Evolutionary conservation across 2,888 invertebrate species (phyloP).

Genomic region (Plagodis dolabraria): DNA sequence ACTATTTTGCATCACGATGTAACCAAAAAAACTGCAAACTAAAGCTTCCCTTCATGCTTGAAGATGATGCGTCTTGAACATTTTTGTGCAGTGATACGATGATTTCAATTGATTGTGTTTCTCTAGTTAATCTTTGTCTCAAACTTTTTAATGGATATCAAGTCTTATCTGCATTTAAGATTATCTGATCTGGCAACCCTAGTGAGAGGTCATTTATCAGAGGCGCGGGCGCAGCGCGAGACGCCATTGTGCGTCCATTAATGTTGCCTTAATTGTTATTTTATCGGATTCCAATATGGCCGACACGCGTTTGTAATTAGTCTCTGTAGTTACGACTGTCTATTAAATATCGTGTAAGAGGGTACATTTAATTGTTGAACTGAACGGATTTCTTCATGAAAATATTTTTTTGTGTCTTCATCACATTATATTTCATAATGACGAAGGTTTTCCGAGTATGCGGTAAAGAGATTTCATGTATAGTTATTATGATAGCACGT

Average conservation of each 20-base stretch:
- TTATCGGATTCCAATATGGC: constrained; percentile 79
- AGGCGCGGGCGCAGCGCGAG: constrained; percentile 65
- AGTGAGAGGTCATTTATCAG: constrained; percentile 77
- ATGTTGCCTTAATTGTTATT: constrained; percentile 81
- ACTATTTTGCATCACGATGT: too few species aligned
- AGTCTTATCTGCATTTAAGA: not conserved
- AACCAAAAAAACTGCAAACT: too few species aligned
- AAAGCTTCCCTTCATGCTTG: too few species aligned
- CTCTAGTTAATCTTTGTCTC: too few species aligned
- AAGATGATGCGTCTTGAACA: too few species aligned
- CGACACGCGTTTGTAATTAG: constrained; percentile 72
- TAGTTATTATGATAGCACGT: too few species aligned
- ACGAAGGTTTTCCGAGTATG: too few species aligned
- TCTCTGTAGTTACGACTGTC: constrained; percentile 47
- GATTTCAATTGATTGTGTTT: too few species aligned
- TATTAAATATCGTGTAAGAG: constrained; percentile 18
- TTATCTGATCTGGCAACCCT: constrained; percentile 14
- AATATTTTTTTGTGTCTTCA: not conserved
- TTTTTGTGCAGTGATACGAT: too few species aligned
- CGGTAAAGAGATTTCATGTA: too few species aligned
- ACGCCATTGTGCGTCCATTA: constrained; percentile 73
- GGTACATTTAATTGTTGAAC: not conserved
- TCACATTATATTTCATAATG: not conserved
- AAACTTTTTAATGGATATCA: too few species aligned
- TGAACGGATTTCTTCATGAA: not conserved